Conservation (phyloP, 2,888 invertebrate species). For the Syritta pipiens region DNA sequence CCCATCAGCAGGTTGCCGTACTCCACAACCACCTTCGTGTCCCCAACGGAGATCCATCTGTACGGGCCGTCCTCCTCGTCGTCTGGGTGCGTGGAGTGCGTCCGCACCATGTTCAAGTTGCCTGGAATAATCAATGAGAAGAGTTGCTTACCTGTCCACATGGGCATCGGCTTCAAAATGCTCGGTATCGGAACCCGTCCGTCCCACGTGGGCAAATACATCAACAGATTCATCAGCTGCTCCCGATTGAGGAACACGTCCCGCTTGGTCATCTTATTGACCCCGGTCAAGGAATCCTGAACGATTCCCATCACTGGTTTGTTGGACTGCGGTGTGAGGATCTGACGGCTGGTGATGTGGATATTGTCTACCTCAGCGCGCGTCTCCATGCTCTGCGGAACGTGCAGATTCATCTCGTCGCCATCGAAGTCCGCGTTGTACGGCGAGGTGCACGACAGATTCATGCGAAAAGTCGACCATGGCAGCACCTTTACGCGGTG, state of each 20-base stretch:
- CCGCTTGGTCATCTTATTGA: slow-evolving; percentile 96
- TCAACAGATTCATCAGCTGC: slow-evolving; percentile 97
- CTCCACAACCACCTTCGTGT: slow-evolving; percentile 95
- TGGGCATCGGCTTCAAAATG: slow-evolving; percentile 93
- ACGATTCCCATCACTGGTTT: slow-evolving; percentile 98
- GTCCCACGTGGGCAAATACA: slow-evolving; percentile 98
- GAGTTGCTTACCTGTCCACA: slow-evolving; percentile 97
- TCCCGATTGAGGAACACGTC: slow-evolving; percentile 97
- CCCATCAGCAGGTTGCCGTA: slow-evolving; percentile 97
- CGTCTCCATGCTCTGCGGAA: slow-evolving; percentile 83
- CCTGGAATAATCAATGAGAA: slow-evolving; percentile 96
- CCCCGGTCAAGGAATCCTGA: slow-evolving; percentile 96
- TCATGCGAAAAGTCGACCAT: slow-evolving; percentile 86
- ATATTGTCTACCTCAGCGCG: slow-evolving; percentile 82
- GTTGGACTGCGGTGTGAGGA: slow-evolving; percentile 85
- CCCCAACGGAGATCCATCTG: slow-evolving; percentile 98
- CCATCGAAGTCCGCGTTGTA: slow-evolving; percentile 87
- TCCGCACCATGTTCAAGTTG: slow-evolving; percentile 96
- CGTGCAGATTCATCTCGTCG: slow-evolving; percentile 86
- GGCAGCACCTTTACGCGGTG: slow-evolving; percentile 83
- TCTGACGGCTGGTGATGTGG: slow-evolving; percentile 83
- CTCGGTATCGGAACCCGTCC: slow-evolving; percentile 93
- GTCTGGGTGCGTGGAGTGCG: slow-evolving; percentile 98
- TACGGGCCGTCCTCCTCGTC: slow-evolving; percentile 96
- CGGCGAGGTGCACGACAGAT: slow-evolving; percentile 84